Conservation (phyloP, 2,797 vertebrate species). For the Erethizon dorsatum region DNA sequence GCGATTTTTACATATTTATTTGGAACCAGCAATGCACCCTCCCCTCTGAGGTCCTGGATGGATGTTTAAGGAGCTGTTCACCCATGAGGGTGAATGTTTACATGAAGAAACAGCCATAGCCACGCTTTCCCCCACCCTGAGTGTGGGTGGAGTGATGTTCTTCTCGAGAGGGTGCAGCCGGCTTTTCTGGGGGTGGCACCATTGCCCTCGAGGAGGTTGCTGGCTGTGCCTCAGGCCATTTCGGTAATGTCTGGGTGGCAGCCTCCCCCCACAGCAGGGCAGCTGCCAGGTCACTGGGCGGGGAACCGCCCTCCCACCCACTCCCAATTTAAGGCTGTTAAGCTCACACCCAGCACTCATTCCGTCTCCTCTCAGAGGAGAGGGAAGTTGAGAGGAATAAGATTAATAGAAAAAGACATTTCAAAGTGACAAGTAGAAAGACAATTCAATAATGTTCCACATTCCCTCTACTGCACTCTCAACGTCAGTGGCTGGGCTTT, state of each 20-base stretch:
- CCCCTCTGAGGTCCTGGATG: not conserved
- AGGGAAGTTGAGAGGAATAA: not conserved
- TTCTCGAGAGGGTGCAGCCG: slow-evolving; percentile 3
- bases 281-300: not conserved
- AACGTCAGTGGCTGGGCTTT: slow-evolving; percentile 32
- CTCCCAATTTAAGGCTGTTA: not conserved
- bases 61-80: slow-evolving; percentile 50
- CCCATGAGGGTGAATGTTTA: slow-evolving; percentile 49
- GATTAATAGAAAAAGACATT: not conserved
- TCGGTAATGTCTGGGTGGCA: slow-evolving; percentile 25
- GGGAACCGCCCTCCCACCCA: not conserved
- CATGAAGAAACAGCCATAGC: slow-evolving; percentile 19
- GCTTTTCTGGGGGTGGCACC: slow-evolving; percentile 17
- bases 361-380: not conserved
- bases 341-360: not conserved
- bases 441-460: slow-evolving; percentile 6
- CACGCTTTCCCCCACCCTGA: not conserved
- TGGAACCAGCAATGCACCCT: not conserved
- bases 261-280: slow-evolving; percentile 29
- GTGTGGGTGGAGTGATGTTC: slow-evolving; percentile 55
- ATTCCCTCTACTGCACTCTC: slow-evolving; percentile 25
- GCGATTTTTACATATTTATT: slow-evolving; percentile 24
- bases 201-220: not conserved
- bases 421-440: slow-evolving; percentile 56
- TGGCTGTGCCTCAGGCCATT: not conserved